These are phyloP conservation scores for Sipha maydis DNA, from an alignment of 2,888 invertebrate species.

Conservation along the genomic window DNA sequence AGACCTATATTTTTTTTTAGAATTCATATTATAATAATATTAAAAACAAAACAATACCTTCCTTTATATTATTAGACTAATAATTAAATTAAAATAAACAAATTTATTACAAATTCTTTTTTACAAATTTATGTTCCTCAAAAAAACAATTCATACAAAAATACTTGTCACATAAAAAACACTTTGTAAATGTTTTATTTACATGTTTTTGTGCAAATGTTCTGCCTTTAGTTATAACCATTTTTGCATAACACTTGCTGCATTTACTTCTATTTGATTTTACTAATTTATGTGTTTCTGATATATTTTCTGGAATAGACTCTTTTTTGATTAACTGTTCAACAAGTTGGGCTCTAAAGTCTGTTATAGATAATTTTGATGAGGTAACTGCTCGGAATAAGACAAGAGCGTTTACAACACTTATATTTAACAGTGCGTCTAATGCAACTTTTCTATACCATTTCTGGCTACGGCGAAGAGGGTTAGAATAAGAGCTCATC, in stretches of 20 bases:
- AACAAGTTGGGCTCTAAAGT: slow-evolving; percentile 4
- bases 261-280: slow-evolving; percentile 17
- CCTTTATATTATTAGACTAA: too few species aligned
- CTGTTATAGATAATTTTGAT: slow-evolving; percentile 7
- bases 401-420: slow-evolving; percentile 37
- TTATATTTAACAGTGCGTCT: slow-evolving; percentile 27
- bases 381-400: slow-evolving; percentile 5
- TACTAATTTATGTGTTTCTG: neutral
- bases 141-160: slow-evolving; percentile 32
- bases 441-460: slow-evolving; percentile 55
- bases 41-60: neutral
- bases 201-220: slow-evolving; percentile 17
- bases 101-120: too few species aligned
- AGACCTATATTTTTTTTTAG: too few species aligned
- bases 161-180: slow-evolving; percentile 27
- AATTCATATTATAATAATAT: neutral
- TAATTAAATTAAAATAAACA: neutral
- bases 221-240: neutral
- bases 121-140: slow-evolving; percentile 28
- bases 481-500: slow-evolving; percentile 23
- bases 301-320: neutral
- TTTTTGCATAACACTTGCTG: slow-evolving; percentile 1
- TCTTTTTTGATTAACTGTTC: slow-evolving; percentile 31
- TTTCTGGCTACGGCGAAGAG: slow-evolving; percentile 32
- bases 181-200: slow-evolving; percentile 13